Evolutionary conservation across 2,797 vertebrate species (phyloP).

Genomic region (Thunnus albacares): DNA sequence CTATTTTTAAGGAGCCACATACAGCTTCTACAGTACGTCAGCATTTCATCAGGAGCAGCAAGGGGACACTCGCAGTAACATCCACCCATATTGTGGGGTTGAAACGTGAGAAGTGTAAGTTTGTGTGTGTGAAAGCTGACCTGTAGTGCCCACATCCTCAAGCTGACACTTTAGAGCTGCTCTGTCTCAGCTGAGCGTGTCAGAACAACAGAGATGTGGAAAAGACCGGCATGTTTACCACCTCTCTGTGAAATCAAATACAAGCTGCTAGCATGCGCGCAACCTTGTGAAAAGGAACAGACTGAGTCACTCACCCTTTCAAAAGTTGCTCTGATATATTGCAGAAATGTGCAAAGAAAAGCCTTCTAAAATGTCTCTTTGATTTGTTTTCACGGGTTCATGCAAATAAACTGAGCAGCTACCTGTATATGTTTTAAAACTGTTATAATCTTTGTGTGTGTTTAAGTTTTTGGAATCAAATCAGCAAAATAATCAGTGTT

Average conservation of each 20-base stretch:
- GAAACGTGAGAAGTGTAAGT: slow-evolving; percentile 76
- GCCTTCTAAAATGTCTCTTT: background rate
- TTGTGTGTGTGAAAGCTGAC: slow-evolving; percentile 83
- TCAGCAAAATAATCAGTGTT: background rate
- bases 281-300: slow-evolving; percentile 72
- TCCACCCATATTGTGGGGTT: slow-evolving; percentile 70
- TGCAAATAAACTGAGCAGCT: no score
- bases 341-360: slow-evolving; percentile 20
- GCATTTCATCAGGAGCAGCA: slow-evolving; percentile 36
- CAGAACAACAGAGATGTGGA: slow-evolving; percentile 82
- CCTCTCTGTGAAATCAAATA: slow-evolving; percentile 87
- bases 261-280: slow-evolving; percentile 70
- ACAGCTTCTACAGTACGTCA: background rate
- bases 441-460: background rate
- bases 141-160: slow-evolving; percentile 80
- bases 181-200: slow-evolving; percentile 83
- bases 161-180: slow-evolving; percentile 82
- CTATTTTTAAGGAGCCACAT: slow-evolving; percentile 11
- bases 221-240: slow-evolving; percentile 86
- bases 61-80: slow-evolving; percentile 57
- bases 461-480: no score
- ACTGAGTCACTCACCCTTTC: slow-evolving; percentile 74
- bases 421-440: background rate
- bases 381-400: slow-evolving; percentile 17
- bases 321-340: slow-evolving; percentile 48